A percentile compares a stretch with the other conserved stretches of the same genome.
These are phyloP conservation scores for Rhineura floridana DNA, from an alignment of 2,113 vertebrate species.

Conservation along the genomic window DNA sequence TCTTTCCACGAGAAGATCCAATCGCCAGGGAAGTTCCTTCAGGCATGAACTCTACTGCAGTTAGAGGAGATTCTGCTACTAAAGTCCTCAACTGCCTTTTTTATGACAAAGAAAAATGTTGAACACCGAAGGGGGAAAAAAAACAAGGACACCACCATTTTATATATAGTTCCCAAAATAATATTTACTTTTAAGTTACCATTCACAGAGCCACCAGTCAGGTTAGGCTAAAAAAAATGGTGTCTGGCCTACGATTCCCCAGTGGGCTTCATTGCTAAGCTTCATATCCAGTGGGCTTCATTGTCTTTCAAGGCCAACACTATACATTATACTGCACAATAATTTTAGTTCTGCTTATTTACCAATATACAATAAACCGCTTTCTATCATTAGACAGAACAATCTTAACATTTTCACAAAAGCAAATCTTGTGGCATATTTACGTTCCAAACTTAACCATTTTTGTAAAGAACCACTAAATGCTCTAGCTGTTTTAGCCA, in stretches of 20 bases:
- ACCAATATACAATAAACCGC: not conserved
- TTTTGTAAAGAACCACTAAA: not conserved
- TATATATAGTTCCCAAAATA: not conserved
- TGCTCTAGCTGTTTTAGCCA: not conserved
- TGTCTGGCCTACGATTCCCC: not conserved
- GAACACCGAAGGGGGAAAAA: not conserved
- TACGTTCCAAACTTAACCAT: not conserved
- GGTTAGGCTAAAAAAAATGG: not conserved
- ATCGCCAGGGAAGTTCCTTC: constrained; percentile 91
- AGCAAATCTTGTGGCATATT: not conserved
- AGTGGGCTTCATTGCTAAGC: not conserved
- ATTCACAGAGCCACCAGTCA: not conserved
- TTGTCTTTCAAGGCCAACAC: not conserved
- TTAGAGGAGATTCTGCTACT: constrained; percentile 88
- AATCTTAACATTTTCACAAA: not conserved
- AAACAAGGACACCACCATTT: not conserved
- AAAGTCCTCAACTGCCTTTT: constrained; percentile 84
- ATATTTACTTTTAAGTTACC: not conserved
- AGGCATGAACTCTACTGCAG: constrained; percentile 90
- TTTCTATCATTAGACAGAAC: not conserved
- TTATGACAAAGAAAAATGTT: constrained; percentile 30
- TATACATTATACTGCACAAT: not conserved
- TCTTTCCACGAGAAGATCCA: constrained; percentile 91
- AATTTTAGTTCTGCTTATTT: not conserved
- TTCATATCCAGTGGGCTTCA: not conserved